Base-by-base conservation (phyloP, 2,888 invertebrate genomes). In the Ophion ventricosus region DNA sequence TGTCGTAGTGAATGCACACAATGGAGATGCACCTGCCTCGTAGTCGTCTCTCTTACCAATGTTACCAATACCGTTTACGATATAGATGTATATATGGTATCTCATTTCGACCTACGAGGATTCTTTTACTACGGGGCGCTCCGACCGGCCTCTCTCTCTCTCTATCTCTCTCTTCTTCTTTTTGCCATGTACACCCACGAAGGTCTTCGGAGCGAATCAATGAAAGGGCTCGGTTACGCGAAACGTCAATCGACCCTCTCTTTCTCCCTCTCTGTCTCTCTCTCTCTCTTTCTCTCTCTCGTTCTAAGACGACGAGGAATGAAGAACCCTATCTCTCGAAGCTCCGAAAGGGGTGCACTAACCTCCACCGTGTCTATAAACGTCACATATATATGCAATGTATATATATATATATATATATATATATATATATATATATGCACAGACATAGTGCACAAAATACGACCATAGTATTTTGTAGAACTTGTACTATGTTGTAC, bases 291-390 rank as follows among this genome's bases (percentile, higher is more conserved):
- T 43, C 72, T 43, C 66, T 20, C 56, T 35, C 54, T 26, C 69
- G 75, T 73, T 78, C 49, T 72, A 83, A 76, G 86, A 88, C n/a
- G 35, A 54, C 84, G 83, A 88, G 84, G 85, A 83, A 81, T 67
- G 80, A 82, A 85, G 83, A 87, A 88, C 84, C 86, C 86, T 81
- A 72, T 84, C 87, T 85, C 87, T 86, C 87, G 85, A 86, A 73
- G 59, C 83, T 75, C 81, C 63, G 73, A 70, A 80, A 67, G 77
- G 49, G 77, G 54, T 49, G 49, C 20, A 49, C 40, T 57, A 76
- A 67, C 76, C 54, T 29, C 43, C 29, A 74, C 35, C 35, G 23
- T 14, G 20, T 29, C 54, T 59, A 59, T 72, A 72, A 20, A 56
- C 43, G 73, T 49, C 40, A 17, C 11, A 7, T 11, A 7, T 43